Percentiles rank a stretch among this genome's conserved stretches.
phyloP scores from a whole-genome alignment of 2,113 vertebrate genomes.

The Cyanocitta stelleri region DNA sequence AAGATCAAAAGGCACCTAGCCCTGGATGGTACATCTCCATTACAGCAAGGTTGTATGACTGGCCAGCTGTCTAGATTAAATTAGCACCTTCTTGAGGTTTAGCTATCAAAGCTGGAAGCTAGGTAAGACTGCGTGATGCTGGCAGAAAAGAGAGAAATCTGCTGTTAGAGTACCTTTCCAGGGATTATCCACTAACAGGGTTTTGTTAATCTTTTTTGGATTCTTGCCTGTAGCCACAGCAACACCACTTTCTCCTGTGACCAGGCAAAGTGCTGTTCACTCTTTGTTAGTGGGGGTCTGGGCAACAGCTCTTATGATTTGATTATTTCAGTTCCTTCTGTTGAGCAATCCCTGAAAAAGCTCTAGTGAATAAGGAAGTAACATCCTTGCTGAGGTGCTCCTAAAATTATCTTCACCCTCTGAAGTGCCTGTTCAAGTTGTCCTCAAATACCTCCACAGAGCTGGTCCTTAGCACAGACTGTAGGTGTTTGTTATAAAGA shows the following conservation, averaged over 20 bases:
- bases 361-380: background rate
- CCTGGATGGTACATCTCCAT: background rate
- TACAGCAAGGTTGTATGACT: background rate
- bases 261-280: background rate
- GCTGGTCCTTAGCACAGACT: fast-evolving
- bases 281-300: background rate
- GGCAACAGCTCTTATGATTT: background rate
- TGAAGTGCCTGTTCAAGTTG: background rate
- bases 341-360: background rate
- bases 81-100: background rate
- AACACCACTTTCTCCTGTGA: background rate
- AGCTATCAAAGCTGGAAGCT: background rate
- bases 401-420: background rate
- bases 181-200: background rate
- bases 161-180: background rate
- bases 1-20: background rate
- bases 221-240: background rate
- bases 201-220: constrained; percentile 17
- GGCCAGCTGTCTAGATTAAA: background rate
- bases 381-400: background rate
- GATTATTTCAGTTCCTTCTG: background rate
- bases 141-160: background rate
- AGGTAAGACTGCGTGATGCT: background rate
- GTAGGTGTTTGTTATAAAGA: background rate
- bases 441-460: background rate